Evolutionary conservation across 1,140 invertebrate genomes (phyloP), one percentile per base, ranked within the genome.

Genomic region (Homarus americanus): DNA sequence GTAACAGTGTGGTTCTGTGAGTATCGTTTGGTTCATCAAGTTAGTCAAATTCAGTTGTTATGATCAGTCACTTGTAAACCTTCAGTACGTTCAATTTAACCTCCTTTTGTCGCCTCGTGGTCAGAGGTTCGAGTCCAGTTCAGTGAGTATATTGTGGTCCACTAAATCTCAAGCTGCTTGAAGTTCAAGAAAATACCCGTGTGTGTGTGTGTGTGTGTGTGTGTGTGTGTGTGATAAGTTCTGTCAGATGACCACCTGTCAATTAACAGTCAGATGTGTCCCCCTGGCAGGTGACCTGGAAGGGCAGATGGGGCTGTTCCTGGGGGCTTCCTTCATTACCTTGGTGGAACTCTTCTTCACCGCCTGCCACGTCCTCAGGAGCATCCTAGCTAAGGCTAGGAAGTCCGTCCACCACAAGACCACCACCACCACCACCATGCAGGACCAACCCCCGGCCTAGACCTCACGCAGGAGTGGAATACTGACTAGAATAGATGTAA

Each of bases 291-390:
- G 91, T 36, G 83, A 86, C 63, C 84, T 91, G 0, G 92, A 88
- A 7, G 92, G 92, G 1, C 88, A 92, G 66, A 90, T 92, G 92
- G 92, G 88, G 1, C 84, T 92, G 12, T 90, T 92, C 73, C 82
- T 92, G 17, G 92, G 92, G 5, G 92, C 92, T 0, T 92, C 92
- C 20, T 83, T 92, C 83, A 90, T 92, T 58, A 89, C 87, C 20
- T 2, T 82, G 24, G 87, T 89, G 40, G 87, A 89, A 32, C 79
- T 89, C 10, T 72, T 73, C 63, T 89, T 89, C 78, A 79, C 79
- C 17, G 58, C 40, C 63, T 73, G 53, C 40, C 44, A 82, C 63
- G 32, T 89, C 36, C 17, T 89, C 38, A 63, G 87, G 28, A 38
- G 72, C 9, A 32, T 32, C 4, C 7, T 89, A 32, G 49, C 20